Evolutionary conservation across 2,888 invertebrate genomes (phyloP), one percentile per base, ranked within the genome.

Genomic region (Volucella zonaria): DNA sequence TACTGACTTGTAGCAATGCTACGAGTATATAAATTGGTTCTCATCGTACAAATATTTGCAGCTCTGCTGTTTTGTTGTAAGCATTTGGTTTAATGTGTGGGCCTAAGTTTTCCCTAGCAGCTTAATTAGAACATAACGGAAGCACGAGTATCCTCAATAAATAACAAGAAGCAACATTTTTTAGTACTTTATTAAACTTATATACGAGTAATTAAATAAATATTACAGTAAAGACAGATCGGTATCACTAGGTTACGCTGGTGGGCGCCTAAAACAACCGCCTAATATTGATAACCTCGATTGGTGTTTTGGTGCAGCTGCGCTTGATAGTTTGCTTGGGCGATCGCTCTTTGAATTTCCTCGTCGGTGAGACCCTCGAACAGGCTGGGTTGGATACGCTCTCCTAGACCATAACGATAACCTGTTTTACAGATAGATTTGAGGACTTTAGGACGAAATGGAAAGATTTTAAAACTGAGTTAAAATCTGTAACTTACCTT

Each of bases 301-400:
- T 75, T 80, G 52, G 15, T 81, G 49, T 70, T 80, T 31, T 77
- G 81, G 9, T 77, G 73, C 18, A 77, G 47, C 42, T 85, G 85
- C 12, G 71, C 67, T 73, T 85, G 85, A 31, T 71, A 81, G 56
- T 80, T 85, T 1, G 85, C 85, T 47, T 85, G 85, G 1, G 77
- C 76, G 31, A 85, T 85, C 38, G 85, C 85, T 23, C 67, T 67
- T 47, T 81, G 67, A 47, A 85, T 85, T 11, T 85, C 85, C 56
- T 85, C 85, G 11, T 85, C 85, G 49, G 85, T 85, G 14, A 85
- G 81, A 56, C 83, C 83, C 8, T 83, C 83, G n/a, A 83, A 71
- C 31, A 83, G 62, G 38, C 68, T 81, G n/a, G 85, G 81, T 43
- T 85, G 71, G 9, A 81, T 56, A 45, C 73, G 67, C 47, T 81